Conservation (phyloP, 1,140 invertebrate species). For the Dreissena rostriformis region DNA sequence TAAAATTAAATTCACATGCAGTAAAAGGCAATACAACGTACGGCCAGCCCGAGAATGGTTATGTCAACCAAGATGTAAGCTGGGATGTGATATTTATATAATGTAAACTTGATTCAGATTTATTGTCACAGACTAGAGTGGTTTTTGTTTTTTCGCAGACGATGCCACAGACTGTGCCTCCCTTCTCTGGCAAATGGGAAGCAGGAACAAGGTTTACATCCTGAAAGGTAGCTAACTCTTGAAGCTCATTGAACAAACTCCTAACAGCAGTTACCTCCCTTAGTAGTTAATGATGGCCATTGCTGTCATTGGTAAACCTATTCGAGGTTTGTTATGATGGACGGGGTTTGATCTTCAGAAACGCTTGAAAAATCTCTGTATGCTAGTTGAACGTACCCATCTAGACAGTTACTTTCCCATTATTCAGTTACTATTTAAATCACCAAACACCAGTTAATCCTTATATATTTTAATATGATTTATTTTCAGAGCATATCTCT, state of each 20-base stretch:
- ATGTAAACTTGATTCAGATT: not conserved
- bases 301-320: too few relatives aligned
- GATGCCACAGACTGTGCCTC: conserved; percentile 74
- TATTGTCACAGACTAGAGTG: not conserved
- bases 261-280: not conserved
- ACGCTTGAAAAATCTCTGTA: too few relatives aligned
- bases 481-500: too few relatives aligned
- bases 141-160: conserved; percentile 61
- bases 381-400: too few relatives aligned
- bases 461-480: too few relatives aligned
- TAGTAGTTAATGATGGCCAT: too few relatives aligned
- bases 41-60: not conserved
- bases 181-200: conserved; percentile 76
- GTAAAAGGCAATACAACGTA: not conserved
- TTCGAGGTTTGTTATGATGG: too few relatives aligned
- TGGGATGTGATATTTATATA: too few relatives aligned
- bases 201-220: conserved; percentile 77
- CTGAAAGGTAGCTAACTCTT: conserved; percentile 72
- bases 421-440: too few relatives aligned
- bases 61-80: not conserved
- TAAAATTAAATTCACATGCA: not conserved
- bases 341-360: too few relatives aligned
- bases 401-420: too few relatives aligned
- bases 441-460: too few relatives aligned
- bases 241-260: not conserved